Base-by-base conservation (phyloP, 2,888 invertebrate species). In the Andrena marginata region DNA sequence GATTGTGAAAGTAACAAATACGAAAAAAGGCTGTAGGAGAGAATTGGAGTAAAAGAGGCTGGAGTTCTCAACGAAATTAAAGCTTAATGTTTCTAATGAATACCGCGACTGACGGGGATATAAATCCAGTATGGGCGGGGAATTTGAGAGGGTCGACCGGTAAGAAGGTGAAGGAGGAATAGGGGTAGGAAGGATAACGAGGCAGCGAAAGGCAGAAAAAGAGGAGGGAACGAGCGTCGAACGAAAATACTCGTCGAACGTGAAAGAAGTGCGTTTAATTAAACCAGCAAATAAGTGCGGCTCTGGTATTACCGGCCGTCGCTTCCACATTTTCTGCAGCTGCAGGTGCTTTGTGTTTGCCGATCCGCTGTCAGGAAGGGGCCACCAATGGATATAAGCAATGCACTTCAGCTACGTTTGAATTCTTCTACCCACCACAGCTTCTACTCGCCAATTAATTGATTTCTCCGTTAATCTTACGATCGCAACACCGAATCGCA, bases 251-350 rank as follows among this genome's bases (percentile, higher is more conserved):
- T 86, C 84, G 84, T 84, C 85, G 89, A 87, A 89, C 88, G 85
- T 78, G 80, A 89, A 87, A 88, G 87, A 89, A 87, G 84, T 89
- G 85, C 89, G 85, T 89, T 89, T 89, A 89, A 89, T 89, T 89
- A 89, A 89, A 89, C 80, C 83, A 72, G 67, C 81, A 83, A 81
- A 86, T 88, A 87, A 88, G 85, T 75, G 84, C 77, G 80, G 77
- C 63, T 65, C 42, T 68, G 71, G 82, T 71, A 82, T 85, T 85
- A 80, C 75, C 80, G 73, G 60, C 60, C 79, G 78, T 85, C 72
- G 77, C 73, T 82, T 78, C 68, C 76, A 73, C 85, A 59, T 87
- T 85, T 87, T 78, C 87, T 51, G 80, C 87, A 76, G 74, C 80
- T 76, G 75, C 71, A 74, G 82, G 59, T 68, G 85, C 78, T 87